Percentiles rank a stretch among this genome's conserved stretches.
Conservation (phyloP, 2,113 vertebrate species). For the Circaetus gallicus region DNA sequence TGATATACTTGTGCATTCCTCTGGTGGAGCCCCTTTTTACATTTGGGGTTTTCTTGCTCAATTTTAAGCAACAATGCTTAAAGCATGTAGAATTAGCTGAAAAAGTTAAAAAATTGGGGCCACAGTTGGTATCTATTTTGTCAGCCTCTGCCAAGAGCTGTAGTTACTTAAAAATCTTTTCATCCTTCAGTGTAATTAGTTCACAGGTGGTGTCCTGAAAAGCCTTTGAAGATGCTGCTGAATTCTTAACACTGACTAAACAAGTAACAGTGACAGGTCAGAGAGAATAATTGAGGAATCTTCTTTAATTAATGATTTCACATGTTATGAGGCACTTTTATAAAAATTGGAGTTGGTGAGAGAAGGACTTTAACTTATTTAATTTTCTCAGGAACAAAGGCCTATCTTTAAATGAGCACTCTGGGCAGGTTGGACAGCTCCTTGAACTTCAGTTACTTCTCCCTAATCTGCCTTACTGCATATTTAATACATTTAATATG, state of each 20-base stretch:
- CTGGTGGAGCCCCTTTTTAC: neutral
- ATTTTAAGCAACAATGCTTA: neutral
- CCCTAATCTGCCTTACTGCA: neutral
- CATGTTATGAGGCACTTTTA: neutral
- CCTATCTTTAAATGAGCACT: neutral
- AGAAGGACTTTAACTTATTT: neutral
- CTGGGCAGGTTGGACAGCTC: neutral
- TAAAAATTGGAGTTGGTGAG: neutral
- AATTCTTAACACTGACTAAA: slow-evolving; percentile 31
- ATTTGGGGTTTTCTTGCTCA: neutral
- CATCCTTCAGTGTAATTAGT: neutral
- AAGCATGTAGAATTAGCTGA: neutral
- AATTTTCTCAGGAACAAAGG: slow-evolving; percentile 7
- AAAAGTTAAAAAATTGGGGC: neutral
- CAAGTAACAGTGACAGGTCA: slow-evolving; percentile 10
- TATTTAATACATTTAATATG: neutral
- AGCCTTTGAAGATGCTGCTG: slow-evolving; percentile 38
- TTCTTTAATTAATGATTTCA: slow-evolving; percentile 36
- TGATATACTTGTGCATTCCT: fast-evolving
- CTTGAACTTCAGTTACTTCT: neutral
- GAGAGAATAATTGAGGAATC: slow-evolving; percentile 13
- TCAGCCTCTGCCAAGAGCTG: neutral
- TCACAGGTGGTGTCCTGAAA: slow-evolving; percentile 1
- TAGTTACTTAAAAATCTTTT: neutral
- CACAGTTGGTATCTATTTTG: neutral